A percentile compares a stretch with the other conserved stretches of the same genome.
Conservation (phyloP, 2,113 vertebrate genomes). For the Pardalotus punctatus region DNA sequence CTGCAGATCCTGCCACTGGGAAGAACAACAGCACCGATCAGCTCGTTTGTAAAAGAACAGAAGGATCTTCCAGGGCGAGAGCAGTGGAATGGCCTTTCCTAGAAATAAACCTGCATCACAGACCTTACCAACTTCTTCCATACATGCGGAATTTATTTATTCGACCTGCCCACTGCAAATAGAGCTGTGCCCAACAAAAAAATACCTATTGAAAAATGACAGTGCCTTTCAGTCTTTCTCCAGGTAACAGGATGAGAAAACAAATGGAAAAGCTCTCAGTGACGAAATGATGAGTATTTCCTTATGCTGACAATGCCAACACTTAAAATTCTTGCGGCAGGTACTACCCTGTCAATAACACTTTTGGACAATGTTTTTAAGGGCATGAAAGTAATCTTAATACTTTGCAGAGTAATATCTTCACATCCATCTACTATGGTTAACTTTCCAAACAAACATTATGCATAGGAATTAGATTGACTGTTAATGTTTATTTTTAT, state of each 20-base stretch:
- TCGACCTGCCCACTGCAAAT: not conserved
- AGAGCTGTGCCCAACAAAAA: not conserved
- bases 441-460: not conserved
- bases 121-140: not conserved
- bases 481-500: conserved; percentile 41
- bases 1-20: fast-evolving
- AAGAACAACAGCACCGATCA: not conserved
- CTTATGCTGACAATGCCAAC: not conserved
- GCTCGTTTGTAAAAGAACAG: not conserved
- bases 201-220: not conserved
- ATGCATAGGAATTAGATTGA: not conserved
- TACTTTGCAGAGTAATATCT: not conserved
- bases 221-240: not conserved
- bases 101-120: not conserved
- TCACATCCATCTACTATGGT: not conserved
- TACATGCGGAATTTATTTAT: not conserved
- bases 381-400: not conserved
- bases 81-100: not conserved
- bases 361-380: not conserved
- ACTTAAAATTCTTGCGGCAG: not conserved
- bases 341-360: not conserved
- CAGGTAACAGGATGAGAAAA: not conserved
- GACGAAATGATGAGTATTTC: not conserved
- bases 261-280: not conserved
- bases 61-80: not conserved